These are phyloP conservation scores for Saimiri boliviensis DNA, from an alignment of 2,113 vertebrate genomes.

Conservation along the genomic window DNA sequence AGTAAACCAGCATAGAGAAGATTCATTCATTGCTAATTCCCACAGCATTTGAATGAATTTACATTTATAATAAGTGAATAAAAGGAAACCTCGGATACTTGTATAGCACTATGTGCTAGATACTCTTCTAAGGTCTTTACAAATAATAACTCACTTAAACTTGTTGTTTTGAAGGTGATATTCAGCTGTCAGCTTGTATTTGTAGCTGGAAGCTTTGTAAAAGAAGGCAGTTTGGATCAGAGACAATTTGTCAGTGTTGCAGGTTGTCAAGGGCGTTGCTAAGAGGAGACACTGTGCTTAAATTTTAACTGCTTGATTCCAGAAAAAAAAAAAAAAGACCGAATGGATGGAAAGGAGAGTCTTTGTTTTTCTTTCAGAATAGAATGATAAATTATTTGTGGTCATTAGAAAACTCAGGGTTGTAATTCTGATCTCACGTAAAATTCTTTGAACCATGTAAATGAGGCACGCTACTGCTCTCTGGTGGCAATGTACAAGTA, in stretches of 20 bases:
- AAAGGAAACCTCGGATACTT: conserved; percentile 39
- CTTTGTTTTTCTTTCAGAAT: background rate
- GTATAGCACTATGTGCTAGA: conserved; percentile 28
- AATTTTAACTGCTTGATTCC: conserved; percentile 67
- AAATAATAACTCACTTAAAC: conserved; percentile 79
- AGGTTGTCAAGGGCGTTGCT: conserved; percentile 77
- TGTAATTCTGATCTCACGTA: background rate
- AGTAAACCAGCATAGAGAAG: conserved; percentile 60
- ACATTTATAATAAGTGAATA: conserved; percentile 62
- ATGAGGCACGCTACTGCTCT: background rate
- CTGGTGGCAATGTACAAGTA: background rate
- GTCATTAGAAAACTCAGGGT: conserved; percentile 13
- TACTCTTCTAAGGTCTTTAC: conserved; percentile 51
- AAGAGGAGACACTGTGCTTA: conserved; percentile 58
- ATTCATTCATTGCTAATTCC: conserved; percentile 56
- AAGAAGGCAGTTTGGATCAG: conserved; percentile 70
- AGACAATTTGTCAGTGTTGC: conserved; percentile 70
- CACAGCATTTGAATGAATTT: conserved; percentile 51
- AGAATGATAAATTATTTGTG: background rate
- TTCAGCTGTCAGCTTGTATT: conserved; percentile 64
- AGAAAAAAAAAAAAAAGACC: background rate
- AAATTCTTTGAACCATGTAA: background rate
- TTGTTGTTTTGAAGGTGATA: conserved; percentile 75
- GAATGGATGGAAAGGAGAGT: background rate
- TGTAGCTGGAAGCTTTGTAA: conserved; percentile 72